Evolutionary conservation across 2,888 invertebrate genomes (phyloP), one percentile per base, ranked within the genome.

Genomic region (Parnassius apollo): DNA sequence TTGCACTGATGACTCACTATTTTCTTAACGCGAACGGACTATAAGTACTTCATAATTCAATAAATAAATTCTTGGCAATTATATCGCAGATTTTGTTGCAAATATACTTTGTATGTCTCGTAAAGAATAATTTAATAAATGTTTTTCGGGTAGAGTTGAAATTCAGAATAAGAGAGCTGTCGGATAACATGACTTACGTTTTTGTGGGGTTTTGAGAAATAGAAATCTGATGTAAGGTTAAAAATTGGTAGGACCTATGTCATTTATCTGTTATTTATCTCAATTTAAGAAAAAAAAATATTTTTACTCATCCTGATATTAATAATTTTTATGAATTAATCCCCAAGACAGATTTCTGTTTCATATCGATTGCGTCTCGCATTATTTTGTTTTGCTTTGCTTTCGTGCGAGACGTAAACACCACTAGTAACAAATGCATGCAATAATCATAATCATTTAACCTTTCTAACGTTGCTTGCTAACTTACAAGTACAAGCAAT

Each of bases 111-210:
- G 44, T 44, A 11, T 44, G 11, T 44, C 9, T 44, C 2, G 9
- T 44, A 10, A 4, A 44, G 2, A 44, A 25, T 25, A 44, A 44
- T 44, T 11, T 44, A 11, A 10, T 44, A 44, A 4, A 44, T 11
- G 22, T 53, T n/a, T n/a, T 42, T 18, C 45, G 18, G 57, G 57
- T 58, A 57, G 46, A 46, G 12, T 59, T 55, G 18, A 45, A 49
- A 62, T 54, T 62, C 58, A 35, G 53, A 58, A 53, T 42, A 45
- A 18, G 13, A 13, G 53, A 53, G 53, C 58, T 53, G 44, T 53
- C n/a, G 52, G n/a, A 2, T 53, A 52, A 4, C 13, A 45, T 18
- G 12, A 18, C 18, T 25, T 18, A 56, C 2, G 46, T 18, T 57
- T 42, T 22, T 48, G 25, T n/a, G 8, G 22, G 25, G 35, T 42